Conservation (phyloP, 2,113 vertebrate genomes). For the Gobiocypris rarus region DNA sequence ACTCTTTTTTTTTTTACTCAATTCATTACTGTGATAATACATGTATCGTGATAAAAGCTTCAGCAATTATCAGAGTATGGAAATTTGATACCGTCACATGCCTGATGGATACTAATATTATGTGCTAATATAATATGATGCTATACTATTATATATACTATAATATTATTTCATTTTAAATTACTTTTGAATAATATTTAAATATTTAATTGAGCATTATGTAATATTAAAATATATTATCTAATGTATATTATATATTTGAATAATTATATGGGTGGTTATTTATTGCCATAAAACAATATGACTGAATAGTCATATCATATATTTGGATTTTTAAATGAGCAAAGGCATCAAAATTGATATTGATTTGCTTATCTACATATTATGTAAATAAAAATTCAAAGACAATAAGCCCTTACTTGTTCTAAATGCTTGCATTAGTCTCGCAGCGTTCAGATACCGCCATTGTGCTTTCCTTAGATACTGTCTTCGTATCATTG, state of each 20-base stretch:
- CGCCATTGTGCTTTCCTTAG: constrained; percentile 4
- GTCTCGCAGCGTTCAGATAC: neutral
- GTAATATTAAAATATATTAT: too few relatives aligned
- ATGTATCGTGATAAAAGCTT: too few relatives aligned
- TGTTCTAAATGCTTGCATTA: neutral
- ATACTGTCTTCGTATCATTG: constrained; percentile 19
- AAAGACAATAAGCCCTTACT: neutral
- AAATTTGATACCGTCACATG: too few relatives aligned
- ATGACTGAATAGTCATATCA: neutral
- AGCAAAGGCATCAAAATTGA: neutral
- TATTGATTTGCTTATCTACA: too few relatives aligned
- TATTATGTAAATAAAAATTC: too few relatives aligned
- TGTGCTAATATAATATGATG: neutral
- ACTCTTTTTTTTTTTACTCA: too few relatives aligned
- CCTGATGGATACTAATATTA: neutral
- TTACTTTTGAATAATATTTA: neutral
- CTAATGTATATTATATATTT: too few relatives aligned
- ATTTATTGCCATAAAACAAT: neutral
- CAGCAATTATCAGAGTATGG: too few relatives aligned
- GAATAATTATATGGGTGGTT: too few relatives aligned
- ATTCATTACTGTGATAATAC: too few relatives aligned
- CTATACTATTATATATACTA: neutral
- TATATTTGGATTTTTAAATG: neutral
- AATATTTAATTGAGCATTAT: neutral
- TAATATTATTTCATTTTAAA: neutral